phyloP scores from a whole-genome alignment of 2,888 invertebrate genomes.

The Pseudoips prasinana region DNA sequence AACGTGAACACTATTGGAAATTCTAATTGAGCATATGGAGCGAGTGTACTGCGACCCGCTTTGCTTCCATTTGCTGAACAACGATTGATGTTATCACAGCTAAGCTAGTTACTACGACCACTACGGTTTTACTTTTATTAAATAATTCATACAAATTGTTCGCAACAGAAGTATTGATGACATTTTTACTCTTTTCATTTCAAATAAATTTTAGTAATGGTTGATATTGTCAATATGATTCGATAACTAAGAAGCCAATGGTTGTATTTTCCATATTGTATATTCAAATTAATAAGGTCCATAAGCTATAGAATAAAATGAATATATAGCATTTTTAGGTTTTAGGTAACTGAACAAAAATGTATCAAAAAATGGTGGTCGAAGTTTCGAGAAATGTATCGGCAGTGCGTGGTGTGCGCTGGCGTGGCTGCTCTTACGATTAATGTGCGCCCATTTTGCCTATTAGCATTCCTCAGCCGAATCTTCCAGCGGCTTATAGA shows the following conservation, averaged over 20 bases:
- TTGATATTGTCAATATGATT: too few species aligned
- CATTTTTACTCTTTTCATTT: too few species aligned
- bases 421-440: slow-evolving; percentile 44
- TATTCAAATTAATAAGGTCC: too few species aligned
- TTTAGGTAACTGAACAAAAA: too few species aligned
- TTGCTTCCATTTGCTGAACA: slow-evolving; percentile 34
- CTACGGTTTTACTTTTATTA: slow-evolving; percentile 41
- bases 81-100: slow-evolving; percentile 50
- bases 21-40: slow-evolving; percentile 46
- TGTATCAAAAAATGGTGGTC: slow-evolving; percentile 17
- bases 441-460: slow-evolving; percentile 56
- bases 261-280: too few species aligned
- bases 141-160: slow-evolving; percentile 50
- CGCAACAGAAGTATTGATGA: too few species aligned
- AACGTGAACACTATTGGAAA: slow-evolving; percentile 52
- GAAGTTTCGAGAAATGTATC: slow-evolving; percentile 34
- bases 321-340: too few species aligned
- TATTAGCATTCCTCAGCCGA: slow-evolving; percentile 62
- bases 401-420: slow-evolving; percentile 21
- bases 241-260: too few species aligned
- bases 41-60: slow-evolving; percentile 26
- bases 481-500: slow-evolving; percentile 48
- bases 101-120: slow-evolving; percentile 30
- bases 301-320: too few species aligned
- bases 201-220: too few species aligned